A percentile compares a stretch with the other conserved stretches of the same genome.
Evolutionary conservation across 2,797 vertebrate genomes (phyloP).

Genomic region (Myripristis murdjan): DNA sequence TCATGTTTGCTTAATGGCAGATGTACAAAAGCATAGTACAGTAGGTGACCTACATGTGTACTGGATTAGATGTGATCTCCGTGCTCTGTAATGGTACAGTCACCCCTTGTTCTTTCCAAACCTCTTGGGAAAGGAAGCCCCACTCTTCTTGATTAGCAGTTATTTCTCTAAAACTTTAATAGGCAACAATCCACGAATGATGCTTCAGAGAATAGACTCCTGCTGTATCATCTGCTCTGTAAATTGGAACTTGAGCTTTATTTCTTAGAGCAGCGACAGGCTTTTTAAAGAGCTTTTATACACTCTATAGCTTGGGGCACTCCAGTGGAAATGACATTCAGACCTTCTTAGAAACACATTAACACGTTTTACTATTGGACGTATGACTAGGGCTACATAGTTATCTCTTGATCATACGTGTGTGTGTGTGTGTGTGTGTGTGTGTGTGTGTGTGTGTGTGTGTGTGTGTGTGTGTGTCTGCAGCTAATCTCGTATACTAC

Average conservation of each 20-base stretch:
- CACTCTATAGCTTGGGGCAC: not conserved
- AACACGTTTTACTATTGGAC: not conserved
- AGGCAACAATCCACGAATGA: conserved; percentile 7
- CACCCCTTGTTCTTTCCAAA: conserved; percentile 54
- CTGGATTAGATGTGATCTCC: conserved; percentile 60
- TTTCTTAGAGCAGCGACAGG: not conserved
- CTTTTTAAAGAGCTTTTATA: not conserved
- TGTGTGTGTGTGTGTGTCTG: no score
- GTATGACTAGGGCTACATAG: no score
- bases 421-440: no score
- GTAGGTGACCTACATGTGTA: conserved; percentile 77
- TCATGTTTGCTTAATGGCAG: conserved; percentile 72
- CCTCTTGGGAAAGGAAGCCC: not conserved
- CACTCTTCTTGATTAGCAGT: conserved; percentile 36
- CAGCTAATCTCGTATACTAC: no score
- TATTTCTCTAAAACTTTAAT: not conserved
- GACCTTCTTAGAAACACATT: not conserved
- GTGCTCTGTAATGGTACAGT: conserved; percentile 38
- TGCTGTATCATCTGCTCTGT: conserved; percentile 15
- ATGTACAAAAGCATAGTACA: conserved; percentile 64
- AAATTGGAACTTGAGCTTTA: not conserved
- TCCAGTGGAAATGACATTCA: not conserved
- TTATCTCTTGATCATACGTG: no score
- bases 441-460: no score
- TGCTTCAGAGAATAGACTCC: conserved; percentile 11